These are phyloP conservation scores for Hydrolagus colliei DNA, from an alignment of 2,797 vertebrate species.

Conservation along the genomic window DNA sequence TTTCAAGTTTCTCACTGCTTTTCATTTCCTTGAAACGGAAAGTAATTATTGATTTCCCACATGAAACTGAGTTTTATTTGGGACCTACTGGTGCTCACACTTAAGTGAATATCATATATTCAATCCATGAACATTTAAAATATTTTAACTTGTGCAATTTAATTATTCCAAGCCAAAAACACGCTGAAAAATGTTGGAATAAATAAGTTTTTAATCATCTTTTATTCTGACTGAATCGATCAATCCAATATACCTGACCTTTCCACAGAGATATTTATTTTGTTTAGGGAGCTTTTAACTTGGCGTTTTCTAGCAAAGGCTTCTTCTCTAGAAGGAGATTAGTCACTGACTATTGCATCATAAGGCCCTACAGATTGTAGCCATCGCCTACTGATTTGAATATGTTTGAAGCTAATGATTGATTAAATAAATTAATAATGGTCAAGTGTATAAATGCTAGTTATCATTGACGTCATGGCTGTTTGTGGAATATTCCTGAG, in stretches of 20 bases:
- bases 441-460: no score
- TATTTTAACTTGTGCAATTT: neutral
- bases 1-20: neutral
- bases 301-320: neutral
- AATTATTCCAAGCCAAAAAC: neutral
- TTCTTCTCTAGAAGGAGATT: neutral
- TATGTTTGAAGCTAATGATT: neutral
- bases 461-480: no score
- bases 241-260: neutral
- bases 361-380: neutral
- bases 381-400: neutral
- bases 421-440: no score
- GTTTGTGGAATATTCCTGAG: no score
- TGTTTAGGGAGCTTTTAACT: neutral
- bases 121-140: neutral
- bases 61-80: neutral
- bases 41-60: neutral
- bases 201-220: neutral
- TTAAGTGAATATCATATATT: neutral
- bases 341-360: neutral
- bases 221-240: neutral
- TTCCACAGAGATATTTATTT: neutral
- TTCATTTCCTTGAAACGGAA: neutral
- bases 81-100: neutral
- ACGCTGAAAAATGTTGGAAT: neutral